phyloP scores from a whole-genome alignment of 2,113 vertebrate species.

The Brienomyrus longianalis region DNA sequence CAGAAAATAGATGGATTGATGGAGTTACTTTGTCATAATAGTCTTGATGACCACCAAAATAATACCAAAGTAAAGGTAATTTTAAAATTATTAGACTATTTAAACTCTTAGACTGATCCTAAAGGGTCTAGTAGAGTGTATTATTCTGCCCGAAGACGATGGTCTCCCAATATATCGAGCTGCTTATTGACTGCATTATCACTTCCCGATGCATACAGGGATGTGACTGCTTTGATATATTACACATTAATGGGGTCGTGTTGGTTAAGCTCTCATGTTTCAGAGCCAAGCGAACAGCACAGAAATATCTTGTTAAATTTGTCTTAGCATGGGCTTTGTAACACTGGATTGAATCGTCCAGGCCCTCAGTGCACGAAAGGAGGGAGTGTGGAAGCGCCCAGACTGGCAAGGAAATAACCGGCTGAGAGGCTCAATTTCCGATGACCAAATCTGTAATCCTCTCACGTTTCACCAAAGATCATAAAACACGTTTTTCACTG shows the following conservation, averaged over 20 bases:
- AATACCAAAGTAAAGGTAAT: neutral
- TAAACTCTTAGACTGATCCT: neutral
- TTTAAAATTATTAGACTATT: neutral
- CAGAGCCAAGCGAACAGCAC: neutral
- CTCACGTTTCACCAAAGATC: neutral
- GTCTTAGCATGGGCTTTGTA: neutral
- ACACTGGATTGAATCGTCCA: neutral
- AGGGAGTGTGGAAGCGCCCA: neutral
- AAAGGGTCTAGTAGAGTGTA: neutral
- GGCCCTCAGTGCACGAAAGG: neutral
- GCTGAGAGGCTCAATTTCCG: neutral
- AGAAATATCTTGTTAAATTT: no score
- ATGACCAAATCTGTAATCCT: neutral
- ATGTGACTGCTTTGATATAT: neutral
- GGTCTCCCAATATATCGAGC: neutral
- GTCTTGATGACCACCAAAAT: neutral
- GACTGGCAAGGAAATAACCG: neutral
- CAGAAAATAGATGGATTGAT: neutral
- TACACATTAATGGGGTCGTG: conserved; percentile 9
- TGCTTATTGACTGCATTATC: neutral
- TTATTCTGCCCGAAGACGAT: neutral
- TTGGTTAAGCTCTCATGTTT: neutral
- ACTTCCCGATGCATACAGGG: neutral
- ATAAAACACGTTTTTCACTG: neutral
- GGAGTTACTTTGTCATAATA: neutral